Evolutionary conservation across 2,888 invertebrate genomes (phyloP).

Genomic region (Morpho deidamia): DNA sequence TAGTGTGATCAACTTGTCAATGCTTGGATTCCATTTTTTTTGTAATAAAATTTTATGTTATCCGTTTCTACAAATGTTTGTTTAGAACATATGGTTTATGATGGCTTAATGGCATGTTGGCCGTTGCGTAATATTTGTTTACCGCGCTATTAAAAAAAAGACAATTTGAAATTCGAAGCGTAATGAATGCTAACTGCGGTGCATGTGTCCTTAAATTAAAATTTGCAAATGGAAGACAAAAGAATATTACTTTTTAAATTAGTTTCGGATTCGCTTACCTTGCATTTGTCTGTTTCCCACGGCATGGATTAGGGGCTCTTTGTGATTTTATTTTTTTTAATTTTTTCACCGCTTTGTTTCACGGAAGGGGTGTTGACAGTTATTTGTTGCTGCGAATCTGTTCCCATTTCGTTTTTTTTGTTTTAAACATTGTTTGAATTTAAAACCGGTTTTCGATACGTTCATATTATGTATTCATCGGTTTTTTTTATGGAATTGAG

Average conservation of each 20-base stretch:
- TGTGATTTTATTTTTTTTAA: constrained; percentile 64
- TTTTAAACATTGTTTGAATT: constrained; percentile 62
- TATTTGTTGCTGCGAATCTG: constrained; percentile 72
- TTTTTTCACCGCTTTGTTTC: constrained; percentile 69
- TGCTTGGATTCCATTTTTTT: constrained; percentile 36
- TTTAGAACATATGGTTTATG: constrained; percentile 58
- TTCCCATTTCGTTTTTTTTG: constrained; percentile 59
- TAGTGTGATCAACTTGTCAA: constrained; percentile 70
- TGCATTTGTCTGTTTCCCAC: constrained; percentile 74
- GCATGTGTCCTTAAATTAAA: constrained; percentile 35
- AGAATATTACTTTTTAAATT: constrained; percentile 77
- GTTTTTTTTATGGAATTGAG: constrained; percentile 55
- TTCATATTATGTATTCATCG: constrained; percentile 61
- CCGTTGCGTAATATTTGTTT: constrained; percentile 27
- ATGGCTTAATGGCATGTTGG: constrained; percentile 33
- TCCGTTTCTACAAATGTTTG: constrained; percentile 50
- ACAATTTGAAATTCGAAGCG: constrained; percentile 15
- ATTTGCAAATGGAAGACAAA: constrained; percentile 49
- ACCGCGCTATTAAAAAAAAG: constrained; percentile 17
- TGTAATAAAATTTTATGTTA: constrained; percentile 27
- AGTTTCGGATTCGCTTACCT: constrained; percentile 74
- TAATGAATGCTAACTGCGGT: constrained; percentile 23
- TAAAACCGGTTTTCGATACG: constrained; percentile 66
- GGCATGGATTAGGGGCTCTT: constrained; percentile 69
- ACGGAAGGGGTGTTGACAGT: constrained; percentile 77